Percentiles rank a stretch among this genome's conserved stretches.
Evolutionary conservation across 2,797 vertebrate species (phyloP).

Genomic region (Gastrophryne carolinensis): DNA sequence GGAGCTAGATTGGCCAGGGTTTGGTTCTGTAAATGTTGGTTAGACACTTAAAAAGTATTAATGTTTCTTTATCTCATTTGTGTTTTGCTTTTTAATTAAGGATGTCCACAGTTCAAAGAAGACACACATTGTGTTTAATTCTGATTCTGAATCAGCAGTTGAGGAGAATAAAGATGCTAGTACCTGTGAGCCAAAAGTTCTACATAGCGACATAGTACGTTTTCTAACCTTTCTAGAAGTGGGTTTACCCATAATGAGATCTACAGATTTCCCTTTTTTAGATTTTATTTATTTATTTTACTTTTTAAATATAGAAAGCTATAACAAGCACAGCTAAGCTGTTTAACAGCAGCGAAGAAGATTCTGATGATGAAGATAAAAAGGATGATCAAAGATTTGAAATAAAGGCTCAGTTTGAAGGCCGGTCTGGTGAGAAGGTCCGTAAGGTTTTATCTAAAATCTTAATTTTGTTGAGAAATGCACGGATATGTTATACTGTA

Average conservation of each 20-base stretch:
- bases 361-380: slow-evolving; percentile 66
- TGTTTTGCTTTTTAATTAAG: slow-evolving; percentile 58
- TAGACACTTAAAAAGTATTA: no score
- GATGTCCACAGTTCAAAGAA: slow-evolving; percentile 66
- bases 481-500: no score
- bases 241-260: no score
- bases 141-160: slow-evolving; percentile 76
- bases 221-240: neutral
- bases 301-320: slow-evolving; percentile 3
- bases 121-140: slow-evolving; percentile 83
- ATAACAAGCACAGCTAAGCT: slow-evolving; percentile 64
- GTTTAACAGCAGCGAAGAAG: slow-evolving; percentile 82
- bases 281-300: neutral
- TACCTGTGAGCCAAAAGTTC: neutral
- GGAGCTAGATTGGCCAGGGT: no score
- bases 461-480: neutral
- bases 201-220: neutral
- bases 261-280: neutral
- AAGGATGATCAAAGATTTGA: slow-evolving; percentile 73
- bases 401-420: slow-evolving; percentile 92
- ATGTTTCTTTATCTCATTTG: no score
- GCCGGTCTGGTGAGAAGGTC: slow-evolving; percentile 89
- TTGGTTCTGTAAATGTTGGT: no score
- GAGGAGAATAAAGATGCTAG: slow-evolving; percentile 64
- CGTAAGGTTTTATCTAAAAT: neutral